Conservation (phyloP, 2,888 invertebrate genomes). For the Pycnomerus fuliginosus region DNA sequence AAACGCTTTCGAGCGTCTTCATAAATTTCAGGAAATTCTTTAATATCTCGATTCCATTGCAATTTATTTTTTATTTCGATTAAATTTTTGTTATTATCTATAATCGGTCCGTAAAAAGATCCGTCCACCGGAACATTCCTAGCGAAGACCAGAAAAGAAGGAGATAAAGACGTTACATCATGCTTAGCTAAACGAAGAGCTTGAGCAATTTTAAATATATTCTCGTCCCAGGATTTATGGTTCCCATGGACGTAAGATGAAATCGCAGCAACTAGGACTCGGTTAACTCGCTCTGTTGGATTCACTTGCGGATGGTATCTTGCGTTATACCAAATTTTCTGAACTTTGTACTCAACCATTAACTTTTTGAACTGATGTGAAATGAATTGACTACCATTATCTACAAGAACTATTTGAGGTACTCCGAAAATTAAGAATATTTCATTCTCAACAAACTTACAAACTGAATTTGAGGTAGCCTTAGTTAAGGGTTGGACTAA, state of each 20-base stretch:
- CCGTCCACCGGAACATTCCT: not conserved
- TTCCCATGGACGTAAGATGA: not conserved
- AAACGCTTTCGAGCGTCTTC: not conserved
- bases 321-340: slow-evolving; percentile 30
- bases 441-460: slow-evolving; percentile 17
- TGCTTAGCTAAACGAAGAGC: not conserved
- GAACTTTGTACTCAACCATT: slow-evolving; percentile 21
- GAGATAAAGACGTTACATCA: not conserved
- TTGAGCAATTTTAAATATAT: not conserved
- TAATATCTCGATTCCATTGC: too few relatives aligned
- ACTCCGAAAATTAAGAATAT: slow-evolving; percentile 27
- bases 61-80: too few relatives aligned
- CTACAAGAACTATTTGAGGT: slow-evolving; percentile 18
- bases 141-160: not conserved
- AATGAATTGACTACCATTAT: slow-evolving; percentile 25
- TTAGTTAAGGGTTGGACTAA: slow-evolving; percentile 15
- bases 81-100: not conserved
- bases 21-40: not conserved
- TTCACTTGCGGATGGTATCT: slow-evolving; percentile 42
- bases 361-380: slow-evolving; percentile 19
- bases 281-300: slow-evolving; percentile 34
- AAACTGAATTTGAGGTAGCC: slow-evolving; percentile 11
- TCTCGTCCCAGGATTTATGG: not conserved
- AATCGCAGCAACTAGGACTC: not conserved
- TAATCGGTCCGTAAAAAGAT: not conserved